Percentiles rank a stretch among this genome's conserved stretches.
Evolutionary conservation across 2,888 invertebrate genomes (phyloP).

Genomic region (Rapana venosa): DNA sequence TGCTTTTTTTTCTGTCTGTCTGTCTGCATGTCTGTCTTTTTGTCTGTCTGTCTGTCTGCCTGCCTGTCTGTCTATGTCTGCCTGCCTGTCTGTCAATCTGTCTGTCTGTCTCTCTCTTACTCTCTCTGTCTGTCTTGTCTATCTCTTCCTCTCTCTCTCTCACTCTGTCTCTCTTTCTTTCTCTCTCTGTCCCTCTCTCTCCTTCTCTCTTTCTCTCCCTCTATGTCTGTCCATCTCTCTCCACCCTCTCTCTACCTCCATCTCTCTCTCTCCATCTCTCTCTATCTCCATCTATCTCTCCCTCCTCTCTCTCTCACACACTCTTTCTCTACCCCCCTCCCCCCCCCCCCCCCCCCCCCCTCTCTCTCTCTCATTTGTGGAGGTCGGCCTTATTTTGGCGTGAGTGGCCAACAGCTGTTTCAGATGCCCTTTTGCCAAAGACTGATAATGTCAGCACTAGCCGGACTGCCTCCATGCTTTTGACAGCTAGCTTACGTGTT

Average conservation of each 20-base stretch:
- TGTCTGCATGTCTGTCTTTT: too few species aligned
- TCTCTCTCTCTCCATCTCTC: neutral
- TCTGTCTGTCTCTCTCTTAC: too few species aligned
- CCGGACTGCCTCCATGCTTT: too few species aligned
- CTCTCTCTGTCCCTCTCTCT: constrained; percentile 28
- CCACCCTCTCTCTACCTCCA: constrained; percentile 5
- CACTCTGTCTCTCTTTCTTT: constrained; percentile 26
- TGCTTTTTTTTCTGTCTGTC: too few species aligned
- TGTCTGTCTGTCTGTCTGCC: too few species aligned
- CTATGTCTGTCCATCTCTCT: constrained; percentile 22
- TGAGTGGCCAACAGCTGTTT: too few species aligned
- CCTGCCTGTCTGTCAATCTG: too few species aligned
- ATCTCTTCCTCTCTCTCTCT: constrained; percentile 24
- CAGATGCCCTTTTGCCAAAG: too few species aligned
- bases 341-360: neutral
- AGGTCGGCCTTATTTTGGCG: too few species aligned
- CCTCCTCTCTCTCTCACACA: neutral
- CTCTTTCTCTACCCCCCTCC: neutral
- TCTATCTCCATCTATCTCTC: constrained; percentile 8
- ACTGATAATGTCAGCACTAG: too few species aligned
- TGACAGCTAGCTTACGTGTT: too few species aligned
- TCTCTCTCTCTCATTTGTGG: neutral
- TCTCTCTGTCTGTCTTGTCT: neutral
- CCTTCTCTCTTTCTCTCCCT: constrained; percentile 22
- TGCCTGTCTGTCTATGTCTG: too few species aligned